Percentiles rank a stretch among this genome's conserved stretches.
Conservation (phyloP, 2,113 vertebrate species). For the Lepus americanus region DNA sequence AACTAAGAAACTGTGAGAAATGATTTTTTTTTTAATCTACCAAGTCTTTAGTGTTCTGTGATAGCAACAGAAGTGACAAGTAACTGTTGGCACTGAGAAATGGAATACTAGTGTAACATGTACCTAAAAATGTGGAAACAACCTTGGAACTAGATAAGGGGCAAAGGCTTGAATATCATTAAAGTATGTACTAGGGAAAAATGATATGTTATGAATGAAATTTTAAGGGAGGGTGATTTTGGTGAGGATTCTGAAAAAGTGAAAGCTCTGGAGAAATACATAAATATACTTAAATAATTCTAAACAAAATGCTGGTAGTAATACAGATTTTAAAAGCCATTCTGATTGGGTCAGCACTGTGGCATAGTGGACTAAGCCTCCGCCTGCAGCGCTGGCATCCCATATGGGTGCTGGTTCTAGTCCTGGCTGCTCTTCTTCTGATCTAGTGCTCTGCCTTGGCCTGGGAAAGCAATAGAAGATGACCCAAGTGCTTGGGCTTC, state of each 20-base stretch:
- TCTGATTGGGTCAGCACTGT: too few relatives aligned
- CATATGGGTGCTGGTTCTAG: too few relatives aligned
- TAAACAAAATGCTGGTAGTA: neutral
- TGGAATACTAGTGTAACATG: neutral
- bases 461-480: too few relatives aligned
- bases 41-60: too few relatives aligned
- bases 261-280: neutral
- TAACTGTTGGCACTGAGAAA: neutral
- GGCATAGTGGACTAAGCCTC: too few relatives aligned
- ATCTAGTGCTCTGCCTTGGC: too few relatives aligned
- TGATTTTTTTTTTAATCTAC: too few relatives aligned
- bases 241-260: neutral
- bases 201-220: neutral
- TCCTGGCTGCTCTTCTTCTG: too few relatives aligned
- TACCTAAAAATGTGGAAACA: neutral
- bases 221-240: neutral
- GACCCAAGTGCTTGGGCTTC: too few relatives aligned
- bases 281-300: neutral
- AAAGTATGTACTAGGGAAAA: neutral
- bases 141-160: neutral
- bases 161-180: neutral
- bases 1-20: neutral
- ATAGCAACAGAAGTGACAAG: neutral
- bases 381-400: too few relatives aligned
- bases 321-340: neutral